Evolutionary conservation across 2,888 invertebrate species (phyloP).

Genomic region (Plagiodera versicolora): DNA sequence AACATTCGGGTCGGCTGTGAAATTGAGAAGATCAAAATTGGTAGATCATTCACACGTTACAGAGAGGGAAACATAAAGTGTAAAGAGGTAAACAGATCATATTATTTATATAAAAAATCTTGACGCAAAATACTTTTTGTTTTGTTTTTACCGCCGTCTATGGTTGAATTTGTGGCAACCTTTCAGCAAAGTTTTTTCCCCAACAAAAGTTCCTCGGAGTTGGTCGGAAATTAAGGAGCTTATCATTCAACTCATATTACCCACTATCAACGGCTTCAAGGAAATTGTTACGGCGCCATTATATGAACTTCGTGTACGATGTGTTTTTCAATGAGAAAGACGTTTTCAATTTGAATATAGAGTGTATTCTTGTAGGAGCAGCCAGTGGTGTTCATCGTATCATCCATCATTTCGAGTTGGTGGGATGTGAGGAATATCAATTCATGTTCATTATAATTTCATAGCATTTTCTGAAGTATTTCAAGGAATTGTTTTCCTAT

Average conservation of each 20-base stretch:
- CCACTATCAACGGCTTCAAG: constrained; percentile 18
- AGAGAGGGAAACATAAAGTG: too few species aligned
- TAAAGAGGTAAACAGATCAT: too few species aligned
- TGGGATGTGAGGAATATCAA: not conserved
- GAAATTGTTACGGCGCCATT: constrained; percentile 23
- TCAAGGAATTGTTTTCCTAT: too few species aligned
- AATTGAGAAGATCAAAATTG: too few species aligned
- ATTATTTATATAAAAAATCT: too few species aligned
- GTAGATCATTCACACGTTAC: too few species aligned
- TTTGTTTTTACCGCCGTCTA: not conserved
- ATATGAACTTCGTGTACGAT: constrained; percentile 8
- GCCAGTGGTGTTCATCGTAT: not conserved
- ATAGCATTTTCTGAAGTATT: not conserved
- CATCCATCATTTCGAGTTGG: not conserved
- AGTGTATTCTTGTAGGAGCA: not conserved
- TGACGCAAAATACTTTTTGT: not conserved
- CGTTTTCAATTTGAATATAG: not conserved
- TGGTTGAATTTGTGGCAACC: constrained; percentile 18
- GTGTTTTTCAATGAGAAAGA: constrained; percentile 3
- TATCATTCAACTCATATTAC: constrained; percentile 34
- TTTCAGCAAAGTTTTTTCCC: constrained; percentile 25
- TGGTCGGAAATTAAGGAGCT: constrained; percentile 35
- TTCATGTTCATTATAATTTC: not conserved
- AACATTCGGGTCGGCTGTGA: too few species aligned
- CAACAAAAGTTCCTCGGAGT: constrained; percentile 27